phyloP scores from a whole-genome alignment of 2,797 vertebrate species.

The Tangara arthus region DNA sequence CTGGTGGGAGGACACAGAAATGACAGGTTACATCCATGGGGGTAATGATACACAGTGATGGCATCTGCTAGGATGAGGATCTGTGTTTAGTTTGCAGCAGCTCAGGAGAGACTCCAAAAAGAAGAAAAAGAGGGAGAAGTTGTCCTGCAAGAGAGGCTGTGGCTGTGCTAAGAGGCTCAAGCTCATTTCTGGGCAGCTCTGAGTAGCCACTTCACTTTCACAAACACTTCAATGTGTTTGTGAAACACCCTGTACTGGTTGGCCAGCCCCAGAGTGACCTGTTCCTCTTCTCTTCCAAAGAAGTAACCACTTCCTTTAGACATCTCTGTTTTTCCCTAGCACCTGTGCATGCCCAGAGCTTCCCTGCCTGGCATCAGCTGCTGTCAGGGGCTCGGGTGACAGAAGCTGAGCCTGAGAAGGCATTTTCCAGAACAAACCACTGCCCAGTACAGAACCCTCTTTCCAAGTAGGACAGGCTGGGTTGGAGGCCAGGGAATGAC shows the following conservation, averaged over 20 bases:
- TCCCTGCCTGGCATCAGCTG: neutral
- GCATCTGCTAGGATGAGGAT: neutral
- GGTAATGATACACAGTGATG: neutral
- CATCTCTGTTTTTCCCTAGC: neutral
- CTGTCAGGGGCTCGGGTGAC: neutral
- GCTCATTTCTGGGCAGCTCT: neutral
- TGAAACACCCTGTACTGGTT: neutral
- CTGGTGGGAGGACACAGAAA: neutral
- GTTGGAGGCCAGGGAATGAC: slow-evolving; percentile 1
- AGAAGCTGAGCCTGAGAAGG: neutral
- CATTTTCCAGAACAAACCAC: neutral
- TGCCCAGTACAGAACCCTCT: neutral
- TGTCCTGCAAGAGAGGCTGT: neutral
- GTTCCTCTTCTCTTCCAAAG: slow-evolving; percentile 2
- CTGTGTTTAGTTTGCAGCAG: neutral
- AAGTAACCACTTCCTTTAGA: neutral
- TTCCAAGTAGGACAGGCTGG: slow-evolving; percentile 40
- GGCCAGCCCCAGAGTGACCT: neutral
- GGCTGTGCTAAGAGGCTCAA: neutral
- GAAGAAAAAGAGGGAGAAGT: neutral
- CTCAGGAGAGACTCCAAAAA: neutral
- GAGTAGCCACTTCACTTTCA: neutral
- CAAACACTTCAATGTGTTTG: neutral
- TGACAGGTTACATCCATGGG: neutral
- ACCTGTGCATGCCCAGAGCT: neutral